Percentiles rank a stretch among this genome's conserved stretches.
These are phyloP conservation scores for Bellardia bayeri DNA, from an alignment of 2,888 invertebrate genomes.

Conservation along the genomic window DNA sequence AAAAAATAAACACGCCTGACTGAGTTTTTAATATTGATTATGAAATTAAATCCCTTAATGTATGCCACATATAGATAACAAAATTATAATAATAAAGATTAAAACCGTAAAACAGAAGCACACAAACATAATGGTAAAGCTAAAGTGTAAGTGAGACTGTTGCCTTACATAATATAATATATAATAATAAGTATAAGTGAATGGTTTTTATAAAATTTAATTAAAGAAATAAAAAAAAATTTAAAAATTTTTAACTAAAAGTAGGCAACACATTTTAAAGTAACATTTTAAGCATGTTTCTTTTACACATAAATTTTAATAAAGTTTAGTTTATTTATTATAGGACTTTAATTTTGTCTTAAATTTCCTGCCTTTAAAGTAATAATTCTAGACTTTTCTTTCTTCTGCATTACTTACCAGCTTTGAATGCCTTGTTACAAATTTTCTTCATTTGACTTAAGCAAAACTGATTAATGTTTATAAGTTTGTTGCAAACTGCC, in stretches of 20 bases:
- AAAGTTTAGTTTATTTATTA: too few relatives aligned
- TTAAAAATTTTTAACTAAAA: too few relatives aligned
- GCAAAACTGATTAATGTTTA: conserved; percentile 12
- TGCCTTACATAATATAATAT: too few relatives aligned
- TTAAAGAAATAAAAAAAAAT: too few relatives aligned
- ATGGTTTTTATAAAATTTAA: too few relatives aligned
- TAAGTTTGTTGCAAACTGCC: neutral
- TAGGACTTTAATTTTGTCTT: too few relatives aligned
- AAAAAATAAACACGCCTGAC: conserved; percentile 23
- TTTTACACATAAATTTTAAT: too few relatives aligned
- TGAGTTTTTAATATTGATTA: conserved; percentile 16
- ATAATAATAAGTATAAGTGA: neutral
- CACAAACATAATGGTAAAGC: neutral
- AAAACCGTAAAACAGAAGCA: neutral
- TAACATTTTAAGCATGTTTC: too few relatives aligned
- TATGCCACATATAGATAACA: conserved; percentile 11
- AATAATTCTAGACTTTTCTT: neutral
- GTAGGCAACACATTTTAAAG: too few relatives aligned
- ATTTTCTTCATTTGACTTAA: conserved; percentile 14
- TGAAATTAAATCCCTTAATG: conserved; percentile 21
- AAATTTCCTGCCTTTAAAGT: neutral
- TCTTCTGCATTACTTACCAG: neutral
- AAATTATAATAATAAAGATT: conserved; percentile 8
- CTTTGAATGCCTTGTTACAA: neutral
- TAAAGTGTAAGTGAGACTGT: too few relatives aligned